phyloP scores from a whole-genome alignment of 92 coral and sea anemone genomes.

The Micromussa lordhowensis region DNA sequence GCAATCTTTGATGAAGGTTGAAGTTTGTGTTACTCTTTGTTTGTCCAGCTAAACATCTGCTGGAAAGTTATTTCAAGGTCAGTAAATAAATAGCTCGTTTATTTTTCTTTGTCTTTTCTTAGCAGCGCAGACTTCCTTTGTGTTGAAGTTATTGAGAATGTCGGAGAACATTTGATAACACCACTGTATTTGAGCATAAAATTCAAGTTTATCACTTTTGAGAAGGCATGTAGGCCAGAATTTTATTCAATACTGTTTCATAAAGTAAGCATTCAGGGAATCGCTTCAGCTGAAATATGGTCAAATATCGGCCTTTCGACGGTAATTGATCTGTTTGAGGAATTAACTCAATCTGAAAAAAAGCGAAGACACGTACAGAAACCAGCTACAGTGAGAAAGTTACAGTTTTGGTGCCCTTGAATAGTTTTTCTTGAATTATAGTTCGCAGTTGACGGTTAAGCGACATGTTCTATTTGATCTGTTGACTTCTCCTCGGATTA shows the following conservation, averaged over 20 bases:
- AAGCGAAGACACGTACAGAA: too few relatives aligned
- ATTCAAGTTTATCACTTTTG: background rate
- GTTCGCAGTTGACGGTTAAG: too few relatives aligned
- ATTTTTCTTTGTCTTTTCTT: background rate
- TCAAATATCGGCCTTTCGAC: background rate
- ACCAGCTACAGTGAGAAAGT: too few relatives aligned
- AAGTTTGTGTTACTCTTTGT: background rate
- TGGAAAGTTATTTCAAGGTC: background rate
- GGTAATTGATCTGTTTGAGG: too few relatives aligned
- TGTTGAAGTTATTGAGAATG: background rate
- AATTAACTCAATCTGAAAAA: too few relatives aligned
- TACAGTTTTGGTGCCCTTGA: too few relatives aligned
- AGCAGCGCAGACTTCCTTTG: background rate
- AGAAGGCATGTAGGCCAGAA: too few relatives aligned
- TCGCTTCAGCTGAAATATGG: background rate
- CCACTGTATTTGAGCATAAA: background rate
- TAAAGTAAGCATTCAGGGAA: background rate
- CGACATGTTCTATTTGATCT: too few relatives aligned
- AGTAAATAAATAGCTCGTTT: background rate
- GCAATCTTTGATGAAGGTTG: background rate
- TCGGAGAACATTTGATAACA: background rate
- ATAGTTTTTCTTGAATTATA: too few relatives aligned
- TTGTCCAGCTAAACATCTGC: constrained; percentile 1
- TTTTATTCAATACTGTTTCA: too few relatives aligned
- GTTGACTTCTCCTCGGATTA: too few relatives aligned